Evolutionary conservation across 2,113 vertebrate species (phyloP).

Genomic region (Cavia aperea): DNA sequence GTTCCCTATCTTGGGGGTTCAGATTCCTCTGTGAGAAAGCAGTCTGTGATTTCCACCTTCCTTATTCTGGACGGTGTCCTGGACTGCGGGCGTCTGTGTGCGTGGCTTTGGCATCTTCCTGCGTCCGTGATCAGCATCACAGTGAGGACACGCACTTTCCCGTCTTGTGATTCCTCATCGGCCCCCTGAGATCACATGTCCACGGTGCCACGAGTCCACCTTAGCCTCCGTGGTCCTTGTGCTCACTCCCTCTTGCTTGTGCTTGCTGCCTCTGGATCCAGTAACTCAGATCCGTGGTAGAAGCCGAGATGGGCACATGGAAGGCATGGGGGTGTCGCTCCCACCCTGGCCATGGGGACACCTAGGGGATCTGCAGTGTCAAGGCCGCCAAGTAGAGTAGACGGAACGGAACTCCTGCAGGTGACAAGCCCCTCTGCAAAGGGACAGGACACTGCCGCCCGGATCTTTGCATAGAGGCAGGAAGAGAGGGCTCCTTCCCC

Average conservation of each 20-base stretch:
- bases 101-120: background rate
- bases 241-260: too few relatives aligned
- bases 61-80: background rate
- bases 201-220: rapidly evolving
- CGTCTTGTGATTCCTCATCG: background rate
- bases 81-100: too few relatives aligned
- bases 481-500: background rate
- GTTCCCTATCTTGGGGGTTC: background rate
- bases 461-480: background rate
- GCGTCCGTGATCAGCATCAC: background rate
- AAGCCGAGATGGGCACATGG: background rate
- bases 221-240: background rate
- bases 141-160: background rate
- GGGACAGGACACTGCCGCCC: background rate
- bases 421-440: background rate
- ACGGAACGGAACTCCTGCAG: background rate
- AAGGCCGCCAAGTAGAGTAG: background rate
- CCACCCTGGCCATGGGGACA: background rate
- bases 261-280: background rate
- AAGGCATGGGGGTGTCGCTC: background rate
- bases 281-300: background rate
- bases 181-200: background rate
- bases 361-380: background rate
- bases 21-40: rapidly evolving
- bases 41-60: background rate